These are phyloP conservation scores for Orchestes rusci DNA, from an alignment of 2,888 invertebrate species.

Conservation along the genomic window DNA sequence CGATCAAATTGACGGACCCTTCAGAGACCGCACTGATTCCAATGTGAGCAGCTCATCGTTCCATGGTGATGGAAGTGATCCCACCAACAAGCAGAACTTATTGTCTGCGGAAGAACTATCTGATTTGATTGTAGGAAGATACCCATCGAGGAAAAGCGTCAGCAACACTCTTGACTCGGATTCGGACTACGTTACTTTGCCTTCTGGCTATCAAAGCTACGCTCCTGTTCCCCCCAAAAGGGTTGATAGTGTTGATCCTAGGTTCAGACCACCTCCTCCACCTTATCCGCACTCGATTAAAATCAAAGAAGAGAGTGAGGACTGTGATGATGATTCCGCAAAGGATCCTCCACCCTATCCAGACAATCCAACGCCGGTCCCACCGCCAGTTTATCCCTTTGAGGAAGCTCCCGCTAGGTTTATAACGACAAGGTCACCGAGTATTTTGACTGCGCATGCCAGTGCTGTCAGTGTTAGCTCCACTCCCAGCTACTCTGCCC, in stretches of 20 bases:
- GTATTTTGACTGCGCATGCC: conserved; percentile 69
- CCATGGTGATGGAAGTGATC: conserved; percentile 84
- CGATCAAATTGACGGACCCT: conserved; percentile 47
- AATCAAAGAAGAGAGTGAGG: conserved; percentile 29
- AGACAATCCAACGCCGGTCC: conserved; percentile 44
- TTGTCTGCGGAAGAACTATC: conserved; percentile 78
- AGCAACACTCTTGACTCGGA: conserved; percentile 82
- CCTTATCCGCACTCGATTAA: conserved; percentile 43
- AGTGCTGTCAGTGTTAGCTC: conserved; percentile 59
- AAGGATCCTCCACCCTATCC: conserved; percentile 66
- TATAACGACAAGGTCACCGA: conserved; percentile 69
- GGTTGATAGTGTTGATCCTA: conserved; percentile 52
- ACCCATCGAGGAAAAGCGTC: conserved; percentile 70
- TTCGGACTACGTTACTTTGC: conserved; percentile 81
- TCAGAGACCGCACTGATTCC: conserved; percentile 67
- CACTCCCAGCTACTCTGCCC: conserved; percentile 52
- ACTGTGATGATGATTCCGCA: conserved; percentile 32
- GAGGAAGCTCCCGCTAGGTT: conserved; percentile 71
- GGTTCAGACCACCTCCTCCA: conserved; percentile 45
- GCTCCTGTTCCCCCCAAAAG: conserved; percentile 64
- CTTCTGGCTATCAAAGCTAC: conserved; percentile 45
- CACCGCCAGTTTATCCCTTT: conserved; percentile 54
- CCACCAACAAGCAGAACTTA: conserved; percentile 66
- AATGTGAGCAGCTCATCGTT: conserved; percentile 75
- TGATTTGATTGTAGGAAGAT: conserved; percentile 75